Evolutionary conservation across 2,797 vertebrate species (phyloP).

Genomic region (Delichon dasypus): DNA sequence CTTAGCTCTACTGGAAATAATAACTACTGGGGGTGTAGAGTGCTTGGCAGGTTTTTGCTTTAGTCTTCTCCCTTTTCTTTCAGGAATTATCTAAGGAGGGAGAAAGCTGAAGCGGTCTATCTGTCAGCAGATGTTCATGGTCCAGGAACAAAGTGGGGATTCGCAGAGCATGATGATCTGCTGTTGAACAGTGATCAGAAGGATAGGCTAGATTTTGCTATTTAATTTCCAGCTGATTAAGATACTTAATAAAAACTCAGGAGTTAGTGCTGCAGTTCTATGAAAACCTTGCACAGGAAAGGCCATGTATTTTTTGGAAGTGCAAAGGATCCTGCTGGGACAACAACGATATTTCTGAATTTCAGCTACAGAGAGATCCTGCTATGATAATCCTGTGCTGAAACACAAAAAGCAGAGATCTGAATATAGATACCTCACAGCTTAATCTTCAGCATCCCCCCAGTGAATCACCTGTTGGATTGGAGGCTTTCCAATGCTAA

Average conservation of each 20-base stretch:
- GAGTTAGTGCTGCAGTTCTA: neutral
- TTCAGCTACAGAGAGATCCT: neutral
- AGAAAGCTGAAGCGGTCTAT: neutral
- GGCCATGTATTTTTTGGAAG: neutral
- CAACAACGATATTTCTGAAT: neutral
- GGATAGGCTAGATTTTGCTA: neutral
- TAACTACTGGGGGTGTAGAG: neutral
- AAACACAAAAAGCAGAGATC: constrained; percentile 24
- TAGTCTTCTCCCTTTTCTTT: neutral
- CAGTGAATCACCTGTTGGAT: neutral
- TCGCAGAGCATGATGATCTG: neutral
- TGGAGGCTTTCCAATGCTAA: neutral
- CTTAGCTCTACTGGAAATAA: constrained; percentile 26
- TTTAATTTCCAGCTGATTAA: neutral
- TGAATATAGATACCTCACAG: neutral
- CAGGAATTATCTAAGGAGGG: neutral
- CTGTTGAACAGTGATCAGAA: neutral
- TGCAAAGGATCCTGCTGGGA: neutral
- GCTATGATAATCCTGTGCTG: constrained; percentile 7
- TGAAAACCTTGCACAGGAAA: neutral
- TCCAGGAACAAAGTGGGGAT: constrained; percentile 6
- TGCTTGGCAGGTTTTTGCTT: neutral
- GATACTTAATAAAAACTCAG: neutral
- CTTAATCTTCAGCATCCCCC: neutral
- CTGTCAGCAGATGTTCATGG: neutral